These are phyloP conservation scores for Drosophila merina DNA, from an alignment of 2,888 invertebrate species.

Conservation along the genomic window DNA sequence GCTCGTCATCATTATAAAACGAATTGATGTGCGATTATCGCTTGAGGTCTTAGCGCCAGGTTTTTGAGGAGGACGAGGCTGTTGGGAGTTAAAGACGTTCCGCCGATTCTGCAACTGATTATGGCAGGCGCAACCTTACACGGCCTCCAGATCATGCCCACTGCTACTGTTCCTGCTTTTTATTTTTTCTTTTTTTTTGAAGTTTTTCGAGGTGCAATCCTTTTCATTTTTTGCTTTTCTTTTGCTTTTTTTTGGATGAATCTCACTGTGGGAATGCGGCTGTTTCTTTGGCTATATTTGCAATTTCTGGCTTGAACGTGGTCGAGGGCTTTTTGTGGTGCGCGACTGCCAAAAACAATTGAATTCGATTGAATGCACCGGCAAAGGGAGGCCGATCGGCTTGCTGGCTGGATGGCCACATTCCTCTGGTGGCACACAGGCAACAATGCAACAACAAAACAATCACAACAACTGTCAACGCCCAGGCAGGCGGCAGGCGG, in stretches of 20 bases:
- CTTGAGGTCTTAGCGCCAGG: constrained; percentile 77
- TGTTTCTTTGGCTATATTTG: constrained; percentile 57
- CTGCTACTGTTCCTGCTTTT: constrained; percentile 38
- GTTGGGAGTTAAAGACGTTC: constrained; percentile 11
- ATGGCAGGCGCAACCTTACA: constrained; percentile 55
- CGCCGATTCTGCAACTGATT: constrained; percentile 40
- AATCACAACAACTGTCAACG: constrained; percentile 81
- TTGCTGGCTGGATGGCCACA: constrained; percentile 45
- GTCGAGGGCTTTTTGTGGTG: constrained; percentile 44
- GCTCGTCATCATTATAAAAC: constrained; percentile 81
- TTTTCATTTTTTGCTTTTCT: not conserved
- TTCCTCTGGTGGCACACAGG: constrained; percentile 70
- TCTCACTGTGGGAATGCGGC: constrained; percentile 76
- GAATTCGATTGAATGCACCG: constrained; percentile 83
- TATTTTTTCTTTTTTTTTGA: constrained; percentile 7
- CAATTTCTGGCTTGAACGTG: constrained; percentile 56
- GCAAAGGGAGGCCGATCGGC: constrained; percentile 59
- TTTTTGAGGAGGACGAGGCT: constrained; percentile 44
- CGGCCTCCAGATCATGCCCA: constrained; percentile 45
- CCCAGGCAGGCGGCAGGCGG: constrained; percentile 38
- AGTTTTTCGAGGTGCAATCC: constrained; percentile 4
- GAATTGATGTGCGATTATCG: constrained; percentile 81
- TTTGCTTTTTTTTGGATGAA: constrained; percentile 2
- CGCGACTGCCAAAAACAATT: constrained; percentile 82
- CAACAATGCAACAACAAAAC: constrained; percentile 69